A percentile compares a stretch with the other conserved stretches of the same genome.
These are phyloP conservation scores for Erebia epiphron DNA, from an alignment of 2,888 invertebrate genomes.

Conservation along the genomic window DNA sequence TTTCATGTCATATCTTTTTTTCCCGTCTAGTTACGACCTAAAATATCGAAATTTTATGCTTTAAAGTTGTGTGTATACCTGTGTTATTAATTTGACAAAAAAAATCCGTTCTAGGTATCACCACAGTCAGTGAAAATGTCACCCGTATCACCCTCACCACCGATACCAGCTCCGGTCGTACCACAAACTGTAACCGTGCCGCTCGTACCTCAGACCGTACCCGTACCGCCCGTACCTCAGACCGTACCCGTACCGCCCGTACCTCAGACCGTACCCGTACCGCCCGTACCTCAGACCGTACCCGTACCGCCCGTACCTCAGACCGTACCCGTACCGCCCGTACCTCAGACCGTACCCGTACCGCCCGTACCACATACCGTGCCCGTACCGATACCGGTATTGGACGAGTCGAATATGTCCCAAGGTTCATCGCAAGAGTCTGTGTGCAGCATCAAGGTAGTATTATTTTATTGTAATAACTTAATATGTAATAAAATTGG, in stretches of 20 bases:
- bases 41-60: no score
- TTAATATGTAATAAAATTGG: no score
- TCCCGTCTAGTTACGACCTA: no score
- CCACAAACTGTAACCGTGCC: not conserved
- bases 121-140: not conserved
- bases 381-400: slow-evolving; percentile 7
- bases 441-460: slow-evolving; percentile 43
- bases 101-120: not conserved
- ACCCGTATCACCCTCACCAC: not conserved
- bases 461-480: not conserved
- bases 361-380: not conserved
- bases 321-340: not conserved
- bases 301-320: not conserved
- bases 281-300: not conserved
- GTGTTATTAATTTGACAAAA: no score
- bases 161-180: not conserved
- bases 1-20: no score
- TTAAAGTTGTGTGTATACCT: no score
- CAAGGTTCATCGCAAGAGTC: slow-evolving; percentile 69
- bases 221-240: not conserved
- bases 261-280: not conserved
- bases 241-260: not conserved
- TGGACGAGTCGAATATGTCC: slow-evolving; percentile 57
- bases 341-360: not conserved
- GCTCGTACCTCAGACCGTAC: no score